Base-by-base conservation (phyloP, 1,140 invertebrate genomes). In the Chymomyza costata region DNA sequence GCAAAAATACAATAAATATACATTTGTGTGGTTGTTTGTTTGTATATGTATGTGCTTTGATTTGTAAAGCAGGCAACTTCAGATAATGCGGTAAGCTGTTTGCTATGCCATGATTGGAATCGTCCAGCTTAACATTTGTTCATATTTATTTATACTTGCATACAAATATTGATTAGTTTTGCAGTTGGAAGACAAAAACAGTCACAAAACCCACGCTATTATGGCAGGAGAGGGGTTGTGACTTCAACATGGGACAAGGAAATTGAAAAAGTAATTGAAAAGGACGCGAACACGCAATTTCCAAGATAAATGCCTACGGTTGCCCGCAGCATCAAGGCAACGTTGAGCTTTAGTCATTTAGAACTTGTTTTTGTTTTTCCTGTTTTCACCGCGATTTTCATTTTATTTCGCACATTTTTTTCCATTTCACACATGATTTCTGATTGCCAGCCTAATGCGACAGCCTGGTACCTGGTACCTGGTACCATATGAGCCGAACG, bases 381-480 rank as follows among this genome's bases (percentile, higher is more conserved):
- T 62, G 53, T 55, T 66, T 38, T 43, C 47, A 58, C 53, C 62
- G 73, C 73, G 71, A 78, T 78, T 78, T 78, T 80, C 67, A 73
- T 78, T 78, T 78, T 54, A 78, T 71, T 78, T 64, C 49, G 51
- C 45, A 57, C 41, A 55, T 65, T 65, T 69, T 80, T 73, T 58
- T 61, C 56, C 73, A 80, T 80, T 80, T 80, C 73, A 80, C 73
- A 80, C 73, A 80, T 80, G 73, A 80, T 80, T 80, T 80, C 73
- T 80, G 73, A 80, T 80, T 80, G 73, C 74, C 73, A 74, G 74
- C 68, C 74, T 80, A 80, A 80, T 80, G 73, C 68, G 68, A 32
- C 51, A 28, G 47, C 44, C n/a, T n/a, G n/a, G n/a, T n/a, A n/a
- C n/a, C n/a, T n/a, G n/a, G n/a, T n/a, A n/a, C n/a, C n/a, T n/a